Evolutionary conservation across 2,797 vertebrate species (phyloP), one percentile per base, ranked within the genome.

Genomic region (Pantherophis alleghaniensis): DNA sequence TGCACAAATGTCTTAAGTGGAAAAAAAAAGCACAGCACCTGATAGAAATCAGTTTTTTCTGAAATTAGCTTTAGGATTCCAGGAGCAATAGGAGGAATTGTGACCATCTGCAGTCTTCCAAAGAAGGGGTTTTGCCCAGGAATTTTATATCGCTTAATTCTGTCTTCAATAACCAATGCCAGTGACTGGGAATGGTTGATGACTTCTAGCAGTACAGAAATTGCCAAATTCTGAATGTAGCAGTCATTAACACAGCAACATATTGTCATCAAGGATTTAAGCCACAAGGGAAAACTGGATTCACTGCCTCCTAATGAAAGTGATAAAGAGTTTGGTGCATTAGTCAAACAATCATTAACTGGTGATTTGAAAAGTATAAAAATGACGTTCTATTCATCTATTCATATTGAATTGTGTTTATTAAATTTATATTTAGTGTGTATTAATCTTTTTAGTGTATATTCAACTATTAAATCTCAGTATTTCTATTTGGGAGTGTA

Each of bases 161-260:
- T 98, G 97, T 99, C 99, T 96, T 99, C 98, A 86, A 99, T 99
- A 95, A 99, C 99, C 13, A 99, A 97, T 0, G 99, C 98, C 63
- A 99, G 97, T 5, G 99, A 99, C 97, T 99, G 99, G 53, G 99
- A 99, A 91, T 99, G 99, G 97, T 98, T 99, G 95, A 99, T 98
- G 94, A 99, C 97, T 95, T 99, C 99, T 92, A 99, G 97, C 42
- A 99, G 97, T 0, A 99, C 98, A 91, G 98, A 98, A 94, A 99
- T 98, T 88, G 99, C 98, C 42, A 98, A 97, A 32, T 99, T 99
- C 96, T 99, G 99, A 57, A 99, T 97, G 92, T 97, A 97, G 97
- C 98, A 98, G 97, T 99, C 99, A 0, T 96, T 98, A 55, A 98
- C 98, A 61, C 99, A 98, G 97, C 99, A 99, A 97, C 98, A 98